Conservation (phyloP, 2,888 invertebrate species). For the Taenaris catops region DNA sequence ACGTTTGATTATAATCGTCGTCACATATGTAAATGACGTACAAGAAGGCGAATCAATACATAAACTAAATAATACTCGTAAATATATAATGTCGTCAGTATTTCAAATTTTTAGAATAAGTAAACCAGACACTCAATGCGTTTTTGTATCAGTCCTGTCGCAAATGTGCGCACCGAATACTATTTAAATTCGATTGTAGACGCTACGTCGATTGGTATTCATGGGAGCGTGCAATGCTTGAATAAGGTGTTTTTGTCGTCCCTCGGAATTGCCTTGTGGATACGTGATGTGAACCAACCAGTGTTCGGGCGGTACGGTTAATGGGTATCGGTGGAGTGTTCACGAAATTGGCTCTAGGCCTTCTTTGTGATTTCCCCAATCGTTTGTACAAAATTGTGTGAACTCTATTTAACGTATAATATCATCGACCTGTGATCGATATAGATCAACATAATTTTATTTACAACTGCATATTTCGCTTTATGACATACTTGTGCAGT, state of each 20-base stretch:
- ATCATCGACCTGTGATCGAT: no score
- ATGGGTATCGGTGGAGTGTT: conserved; percentile 8
- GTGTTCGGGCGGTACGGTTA: conserved; percentile 1
- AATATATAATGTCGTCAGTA: no score
- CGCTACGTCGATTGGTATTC: conserved; percentile 59
- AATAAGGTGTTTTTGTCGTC: conserved; percentile 65
- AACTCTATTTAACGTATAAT: no score
- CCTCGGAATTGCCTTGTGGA: conserved; percentile 59
- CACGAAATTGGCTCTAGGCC: conserved; percentile 7
- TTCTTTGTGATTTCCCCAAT: conserved; percentile 4
- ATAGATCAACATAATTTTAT: no score
- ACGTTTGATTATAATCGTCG: no score
- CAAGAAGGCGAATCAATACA: no score
- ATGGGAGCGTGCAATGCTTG: conserved; percentile 41
- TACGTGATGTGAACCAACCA: conserved; percentile 58
- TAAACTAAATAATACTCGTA: no score
- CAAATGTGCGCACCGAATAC: conserved; percentile 35
- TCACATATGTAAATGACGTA: no score
- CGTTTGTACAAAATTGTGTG: conserved; percentile 1
- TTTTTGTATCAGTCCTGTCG: conserved; percentile 21
- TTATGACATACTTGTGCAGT: no score
- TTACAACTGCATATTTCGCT: no score
- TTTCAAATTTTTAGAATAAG: no score
- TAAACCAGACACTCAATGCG: no score
- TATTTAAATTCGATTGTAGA: conserved; percentile 57